Base-by-base conservation (phyloP, 2,797 vertebrate species). In the Siniperca scherzeri region DNA sequence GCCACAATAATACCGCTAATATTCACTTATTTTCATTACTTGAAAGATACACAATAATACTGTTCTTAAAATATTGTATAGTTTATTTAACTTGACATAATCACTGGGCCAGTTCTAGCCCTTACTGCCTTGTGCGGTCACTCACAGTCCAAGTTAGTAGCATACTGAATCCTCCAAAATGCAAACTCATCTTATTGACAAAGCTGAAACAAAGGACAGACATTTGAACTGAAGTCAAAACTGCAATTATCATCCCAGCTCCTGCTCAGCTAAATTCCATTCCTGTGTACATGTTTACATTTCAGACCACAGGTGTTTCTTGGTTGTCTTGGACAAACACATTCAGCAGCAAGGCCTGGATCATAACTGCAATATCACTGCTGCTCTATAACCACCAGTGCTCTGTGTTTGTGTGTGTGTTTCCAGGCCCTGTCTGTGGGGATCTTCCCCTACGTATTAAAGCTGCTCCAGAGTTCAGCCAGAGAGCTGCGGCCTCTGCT, bases 391-490 rank as follows among this genome's bases (percentile, higher is more conserved):
- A 79, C 71, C 71, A 52, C 19, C 53, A 21, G 21, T 48, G 44
- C 7, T 83, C 25, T 80, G 9, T 72, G 36, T 60, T 36, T 78
- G 33, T 83, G 30, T 88, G 22, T 89, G n/a, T 71, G 25, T 87
- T 44, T 90, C 3, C 92, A 99, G 98, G 98, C 98, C 14, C 91
- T 99, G 74, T 99, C 98, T 0, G 98, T 99, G 8, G 98, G 98
- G 86, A 99, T 99, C 83, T 99, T 99, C 91, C 98, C 98, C 0
- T 99, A 99, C 0, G 98, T 99, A 40, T 92, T 99, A 84, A 99
- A 99, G 94, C 96, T 99, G 27, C 97, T 99, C 1, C 98, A 99
- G 91, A 99, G 98, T 87, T 99, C 98, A 2, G 98, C 98, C 64
- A 93, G 98, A 62, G 98, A 99, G 93, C 96, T 99, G 81, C 95